Conservation (phyloP, 1,140 invertebrate genomes). For the Bombus superbus region DNA sequence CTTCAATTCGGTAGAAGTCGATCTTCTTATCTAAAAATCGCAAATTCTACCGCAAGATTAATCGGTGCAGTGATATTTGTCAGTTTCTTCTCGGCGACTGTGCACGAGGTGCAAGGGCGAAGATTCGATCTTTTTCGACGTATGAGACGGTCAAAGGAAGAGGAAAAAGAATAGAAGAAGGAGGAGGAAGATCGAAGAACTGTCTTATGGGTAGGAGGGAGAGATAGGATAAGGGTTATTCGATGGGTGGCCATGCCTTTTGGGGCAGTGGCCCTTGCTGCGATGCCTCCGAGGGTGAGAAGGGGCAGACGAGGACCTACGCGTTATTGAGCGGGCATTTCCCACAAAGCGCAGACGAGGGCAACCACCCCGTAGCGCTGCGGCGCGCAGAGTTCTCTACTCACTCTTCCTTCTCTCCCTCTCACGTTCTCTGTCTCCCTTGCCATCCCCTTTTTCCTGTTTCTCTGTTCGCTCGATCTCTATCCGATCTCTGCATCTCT, state of each 20-base stretch:
- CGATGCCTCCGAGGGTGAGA: slow-evolving; percentile 62
- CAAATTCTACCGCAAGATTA: slow-evolving; percentile 2
- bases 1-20: background rate
- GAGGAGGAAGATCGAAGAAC: slow-evolving; percentile 20
- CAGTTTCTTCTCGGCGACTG: background rate
- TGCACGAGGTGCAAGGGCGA: slow-evolving; percentile 51
- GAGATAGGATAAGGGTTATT: slow-evolving; percentile 62
- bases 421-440: slow-evolving; percentile 49
- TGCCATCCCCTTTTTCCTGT: slow-evolving; percentile 32
- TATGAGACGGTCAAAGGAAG: slow-evolving; percentile 17
- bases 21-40: background rate
- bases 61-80: background rate
- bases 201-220: slow-evolving; percentile 42
- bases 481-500: slow-evolving; percentile 49
- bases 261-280: slow-evolving; percentile 72
- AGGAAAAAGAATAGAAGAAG: slow-evolving; percentile 29
- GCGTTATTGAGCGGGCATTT: slow-evolving; percentile 82
- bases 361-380: slow-evolving; percentile 80
- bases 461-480: slow-evolving; percentile 49
- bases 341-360: slow-evolving; percentile 82
- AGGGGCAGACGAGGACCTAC: slow-evolving; percentile 73
- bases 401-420: slow-evolving; percentile 52
- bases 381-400: slow-evolving; percentile 70
- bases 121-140: slow-evolving; percentile 46
- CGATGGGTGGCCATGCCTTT: slow-evolving; percentile 64